A percentile compares a stretch with the other conserved stretches of the same genome.
These are phyloP conservation scores for Philonicus albiceps DNA, from an alignment of 2,888 invertebrate genomes.

Conservation along the genomic window DNA sequence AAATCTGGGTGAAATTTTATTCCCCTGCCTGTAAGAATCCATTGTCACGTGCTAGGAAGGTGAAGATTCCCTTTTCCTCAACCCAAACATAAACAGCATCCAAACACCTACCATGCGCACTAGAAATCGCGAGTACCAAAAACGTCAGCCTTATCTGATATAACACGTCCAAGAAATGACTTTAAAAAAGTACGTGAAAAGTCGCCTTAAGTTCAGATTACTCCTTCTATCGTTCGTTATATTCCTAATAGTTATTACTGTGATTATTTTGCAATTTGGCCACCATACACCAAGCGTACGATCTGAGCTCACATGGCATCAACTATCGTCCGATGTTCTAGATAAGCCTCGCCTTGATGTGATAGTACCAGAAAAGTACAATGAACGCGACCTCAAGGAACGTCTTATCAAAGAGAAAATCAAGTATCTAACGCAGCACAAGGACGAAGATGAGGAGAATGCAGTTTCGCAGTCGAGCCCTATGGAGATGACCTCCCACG, in stretches of 20 bases:
- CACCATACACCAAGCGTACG: not conserved
- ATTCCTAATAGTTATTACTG: constrained; percentile 57
- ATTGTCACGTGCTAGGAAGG: not conserved
- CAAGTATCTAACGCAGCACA: constrained; percentile 55
- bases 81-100: constrained; percentile 22
- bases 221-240: constrained; percentile 58
- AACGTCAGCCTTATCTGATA: constrained; percentile 11
- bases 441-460: constrained; percentile 53
- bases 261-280: constrained; percentile 56
- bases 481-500: constrained; percentile 53
- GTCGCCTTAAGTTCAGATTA: constrained; percentile 60
- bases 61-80: not conserved
- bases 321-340: constrained; percentile 54
- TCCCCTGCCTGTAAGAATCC: not conserved
- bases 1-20: not conserved
- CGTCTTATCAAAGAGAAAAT: constrained; percentile 61
- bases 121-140: not conserved
- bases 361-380: constrained; percentile 62
- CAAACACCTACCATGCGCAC: not conserved
- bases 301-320: constrained; percentile 48
- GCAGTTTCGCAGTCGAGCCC: constrained; percentile 42
- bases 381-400: constrained; percentile 60
- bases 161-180: constrained; percentile 54
- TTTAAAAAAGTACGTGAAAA: constrained; percentile 62
- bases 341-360: constrained; percentile 42